Conservation (phyloP, 2,797 vertebrate genomes). For the Scleropages formosus region DNA sequence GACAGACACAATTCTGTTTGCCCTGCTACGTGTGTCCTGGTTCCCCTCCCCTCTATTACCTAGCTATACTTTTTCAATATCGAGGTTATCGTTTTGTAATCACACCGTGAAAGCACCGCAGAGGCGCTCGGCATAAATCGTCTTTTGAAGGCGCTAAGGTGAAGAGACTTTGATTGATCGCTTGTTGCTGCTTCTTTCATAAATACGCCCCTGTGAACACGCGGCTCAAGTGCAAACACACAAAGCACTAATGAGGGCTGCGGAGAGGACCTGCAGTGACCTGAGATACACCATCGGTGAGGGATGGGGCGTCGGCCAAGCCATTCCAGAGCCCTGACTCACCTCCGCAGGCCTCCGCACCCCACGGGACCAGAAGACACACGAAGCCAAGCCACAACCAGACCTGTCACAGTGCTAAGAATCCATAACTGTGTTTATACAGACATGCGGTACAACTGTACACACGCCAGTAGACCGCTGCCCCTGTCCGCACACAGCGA, state of each 20-base stretch:
- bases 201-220: constrained; percentile 17
- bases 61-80: constrained; percentile 20
- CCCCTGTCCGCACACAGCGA: background rate
- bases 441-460: background rate
- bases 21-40: constrained; percentile 11
- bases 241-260: constrained; percentile 20
- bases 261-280: constrained; percentile 6
- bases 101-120: constrained; percentile 9
- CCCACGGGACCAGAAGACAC: constrained; percentile 16
- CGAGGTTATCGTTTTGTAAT: constrained; percentile 18
- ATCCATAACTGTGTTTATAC: background rate
- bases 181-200: constrained; percentile 21
- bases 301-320: constrained; percentile 9
- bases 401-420: constrained; percentile 9
- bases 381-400: constrained; percentile 7
- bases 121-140: constrained; percentile 12
- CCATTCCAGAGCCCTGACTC: constrained; percentile 22
- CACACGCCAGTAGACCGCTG: background rate
- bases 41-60: constrained; percentile 10
- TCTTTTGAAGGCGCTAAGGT: constrained; percentile 23
- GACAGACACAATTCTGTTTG: constrained; percentile 15
- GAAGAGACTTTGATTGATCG: constrained; percentile 25
- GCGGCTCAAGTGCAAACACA: constrained; percentile 8
- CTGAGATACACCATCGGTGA: constrained; percentile 15
- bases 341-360: constrained; percentile 26